Percentiles rank a stretch among this genome's conserved stretches.
Evolutionary conservation across 2,113 vertebrate species (phyloP).

Genomic region (Hemichromis elongatus): DNA sequence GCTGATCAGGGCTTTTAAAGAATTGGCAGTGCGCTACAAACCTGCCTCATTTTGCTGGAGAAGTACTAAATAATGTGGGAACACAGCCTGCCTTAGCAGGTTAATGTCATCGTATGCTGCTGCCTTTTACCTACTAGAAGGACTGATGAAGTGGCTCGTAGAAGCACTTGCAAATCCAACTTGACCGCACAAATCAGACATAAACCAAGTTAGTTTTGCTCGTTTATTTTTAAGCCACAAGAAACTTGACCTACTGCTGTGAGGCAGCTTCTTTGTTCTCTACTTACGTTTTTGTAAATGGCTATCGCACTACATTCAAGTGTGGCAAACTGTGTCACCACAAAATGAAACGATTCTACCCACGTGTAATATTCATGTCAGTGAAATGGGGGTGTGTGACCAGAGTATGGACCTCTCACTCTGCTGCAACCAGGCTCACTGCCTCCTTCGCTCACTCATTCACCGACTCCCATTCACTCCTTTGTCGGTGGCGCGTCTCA

Average conservation of each 20-base stretch:
- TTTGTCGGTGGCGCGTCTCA: neutral
- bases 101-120: neutral
- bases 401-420: neutral
- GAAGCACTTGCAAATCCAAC: neutral
- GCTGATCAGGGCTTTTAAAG: neutral
- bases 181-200: neutral
- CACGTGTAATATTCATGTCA: neutral
- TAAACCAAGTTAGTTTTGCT: neutral
- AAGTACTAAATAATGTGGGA: neutral
- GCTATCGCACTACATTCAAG: neutral
- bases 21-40: neutral
- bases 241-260: neutral
- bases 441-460: neutral
- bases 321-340: neutral
- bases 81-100: neutral
- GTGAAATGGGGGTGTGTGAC: neutral
- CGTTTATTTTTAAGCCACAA: neutral
- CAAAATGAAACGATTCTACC: neutral
- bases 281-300: neutral
- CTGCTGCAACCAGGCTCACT: neutral
- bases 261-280: neutral
- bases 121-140: neutral
- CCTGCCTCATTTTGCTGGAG: neutral
- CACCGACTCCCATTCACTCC: neutral
- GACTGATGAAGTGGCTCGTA: neutral